Evolutionary conservation across 2,797 vertebrate genomes (phyloP), one percentile per base, ranked within the genome.

Genomic region (Sciaenops ocellatus): DNA sequence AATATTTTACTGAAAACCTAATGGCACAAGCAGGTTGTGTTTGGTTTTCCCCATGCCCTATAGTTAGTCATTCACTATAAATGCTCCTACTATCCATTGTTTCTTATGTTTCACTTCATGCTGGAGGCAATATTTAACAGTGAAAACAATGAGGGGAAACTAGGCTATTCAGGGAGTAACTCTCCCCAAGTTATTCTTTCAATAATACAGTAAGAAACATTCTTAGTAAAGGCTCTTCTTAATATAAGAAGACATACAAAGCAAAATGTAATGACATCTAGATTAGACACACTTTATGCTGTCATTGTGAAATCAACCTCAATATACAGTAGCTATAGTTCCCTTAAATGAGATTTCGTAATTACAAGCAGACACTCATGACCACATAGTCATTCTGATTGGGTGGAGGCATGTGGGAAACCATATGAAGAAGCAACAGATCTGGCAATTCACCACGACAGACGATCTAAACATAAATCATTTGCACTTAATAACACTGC

Each of bases 71-170:
- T 81, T 67, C 54, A 34, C 71, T 68, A 76, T 68, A 76, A 86
- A 83, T 77, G 68, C 54, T 59, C 55, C 80, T 73, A 78, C 74
- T 80, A 82, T 80, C 74, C 77, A 88, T 88, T 91, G 84, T 89
- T 82, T 60, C 76, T 71, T 51, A 24, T 41, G 61, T 80, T 79
- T 85, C 69, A 57, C 54, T 80, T 73, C 52, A 76, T 61, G 78
- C 63, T 85, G 65, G 62, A 80, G 80, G 79, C 73, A 50, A 78
- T 47, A 57, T 70, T 69, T 50, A 15, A 78, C 61, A 59, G 11
- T 79, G 71, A 48, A 87, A 89, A 92, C 89, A 93, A 93, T 90
- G 74, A 76, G 85, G 80, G 88, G 88, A 91, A 93, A 90, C 83
- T 11, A 30, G 13, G 24, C 67, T 70, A 80, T 88, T 84, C 69